Evolutionary conservation across 2,113 vertebrate species (phyloP), one percentile per base, ranked within the genome.

Genomic region (Penelope pileata): DNA sequence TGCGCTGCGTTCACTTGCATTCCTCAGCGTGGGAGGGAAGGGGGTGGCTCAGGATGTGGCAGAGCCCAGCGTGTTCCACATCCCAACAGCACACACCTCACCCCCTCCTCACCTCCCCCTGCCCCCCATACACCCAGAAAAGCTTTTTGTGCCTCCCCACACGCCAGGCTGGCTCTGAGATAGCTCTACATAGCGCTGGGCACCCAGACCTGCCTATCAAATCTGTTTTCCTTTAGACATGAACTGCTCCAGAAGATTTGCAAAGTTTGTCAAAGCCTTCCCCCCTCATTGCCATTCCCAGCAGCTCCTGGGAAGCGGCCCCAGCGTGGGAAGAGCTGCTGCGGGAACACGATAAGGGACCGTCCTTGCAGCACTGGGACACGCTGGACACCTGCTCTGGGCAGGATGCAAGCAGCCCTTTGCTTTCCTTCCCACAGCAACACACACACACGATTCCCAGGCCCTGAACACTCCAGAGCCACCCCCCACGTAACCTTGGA

Each of bases 1-100:
- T 30, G 68, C 2, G 23, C 56, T 16, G 66, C 14, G 1, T 59
- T 76, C 70, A 42, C 18, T 27, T 26, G 50, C 21, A 7, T 60
- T 59, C 42, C 82, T 60, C 43, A 67, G 79, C 2, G 86, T 72
- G 92, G 93, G 92, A 90, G 87, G 79, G 45, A 70, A 83, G 93
- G 43, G 63, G 95, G 83, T 13, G 80, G 87, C 43, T 86, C 9
- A 6, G 82, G 86, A 68, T 54, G n/a, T 1, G 4, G 80, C 67
- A 13, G 66, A 42, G 63, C 59, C 27, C 80, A 53, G 47, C 66
- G 48, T 7, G 9, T 62, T 66, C 23, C 79, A 24, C 64, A 54
- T 3, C 3, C 36, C 51, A 77, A 38, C 56, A 70, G 86, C 64
- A 69, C 78, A 32, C 11, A 43, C 67, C 74, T 67, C 87, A 29